Base-by-base conservation (phyloP, 2,888 invertebrate genomes). In the Eristalis pertinax region DNA sequence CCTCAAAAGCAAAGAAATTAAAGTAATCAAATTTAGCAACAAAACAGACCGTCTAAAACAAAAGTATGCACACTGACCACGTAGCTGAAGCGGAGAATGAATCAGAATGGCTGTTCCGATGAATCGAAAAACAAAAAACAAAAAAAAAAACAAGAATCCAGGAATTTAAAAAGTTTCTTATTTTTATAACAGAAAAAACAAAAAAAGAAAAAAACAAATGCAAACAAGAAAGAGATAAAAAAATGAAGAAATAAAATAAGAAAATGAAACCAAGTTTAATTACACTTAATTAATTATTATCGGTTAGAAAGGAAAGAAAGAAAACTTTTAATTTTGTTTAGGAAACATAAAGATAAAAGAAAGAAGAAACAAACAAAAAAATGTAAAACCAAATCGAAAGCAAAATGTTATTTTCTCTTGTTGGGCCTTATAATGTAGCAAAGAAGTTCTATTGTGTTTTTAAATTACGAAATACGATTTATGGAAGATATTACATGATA, bases 371-470 rank as follows among this genome's bases (percentile, higher is more conserved):
- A n/a, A 85, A 88, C 65, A 69, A 83, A 43, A 43, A n/a, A 43
- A 43, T 19, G 50, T 50, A 50, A 67, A 69, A 81, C 72, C 85
- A 74, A 88, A 84, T 78, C 79, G 84, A 88, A 88, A 88, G 78
- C 76, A 50, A 67, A 77, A 88, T 85, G 81, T 88, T 88, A 82
- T 78, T 85, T 88, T 89, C 84, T 89, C 89, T 88, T 88, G 89
- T 89, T 89, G 89, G 89, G 89, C 89, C 89, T 89, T 89, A 88
- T 86, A 88, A 86, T 89, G 84, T 84, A 88, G 88, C 89, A 84
- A 89, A 85, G 65, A 87, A 88, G 73, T 84, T 81, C 74, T 83
- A 76, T 86, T 86, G 76, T 79, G 70, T 78, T 83, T 84, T 82
- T 81, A 73, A 76, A 77, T 81, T 75, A 83, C 76, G 83, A 83